Base-by-base conservation (phyloP, 2,888 invertebrate species). In the Bhutanitis thaidina region DNA sequence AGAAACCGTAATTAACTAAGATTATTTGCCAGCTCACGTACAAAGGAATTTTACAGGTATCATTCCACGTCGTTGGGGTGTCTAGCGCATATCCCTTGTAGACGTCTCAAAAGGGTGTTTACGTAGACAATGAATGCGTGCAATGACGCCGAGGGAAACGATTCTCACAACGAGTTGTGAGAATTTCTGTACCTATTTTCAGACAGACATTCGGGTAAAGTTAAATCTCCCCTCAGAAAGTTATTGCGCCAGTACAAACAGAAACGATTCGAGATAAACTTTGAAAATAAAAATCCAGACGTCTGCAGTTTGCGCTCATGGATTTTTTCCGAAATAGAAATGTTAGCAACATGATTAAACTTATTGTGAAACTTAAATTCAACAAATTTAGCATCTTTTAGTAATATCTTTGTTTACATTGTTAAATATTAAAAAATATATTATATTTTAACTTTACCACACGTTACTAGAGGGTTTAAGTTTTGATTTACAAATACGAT, bases 91-190 rank as follows among this genome's bases (percentile, higher is more conserved):
- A 55, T 68, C 74, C 67, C 74, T 67, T 66, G 62, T 71, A 80
- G 74, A 79, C 77, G 73, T 81, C 82, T 81, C 80, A 74, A 84
- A 80, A 78, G 80, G 79, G 77, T 74, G 76, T 79, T 83, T 74
- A 72, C 71, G 61, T 59, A 74, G 65, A 80, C 78, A 80, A 77
- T 65, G 59, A 56, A 61, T 74, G 74, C 71, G 73, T 71, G 70
- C 75, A 67, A 60, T 62, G 67, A 68, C 69, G 62, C 61, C 63
- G 62, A 70, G 77, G 76, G 74, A 69, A 62, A 70, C 67, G 57
- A 61, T 67, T 64, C 68, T 64, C 65, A 53, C 59, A 56, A 68
- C 70, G 20, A 5, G 20, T 20, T 20, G 20, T 5, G 20, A 20
- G 64, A 65, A 72, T 73, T 75, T 78, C 69, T 72, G 74, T 74